Evolutionary conservation across 1,140 invertebrate genomes (phyloP), one percentile per base, ranked within the genome.

Genomic region (Propsilocerus akamusi): DNA sequence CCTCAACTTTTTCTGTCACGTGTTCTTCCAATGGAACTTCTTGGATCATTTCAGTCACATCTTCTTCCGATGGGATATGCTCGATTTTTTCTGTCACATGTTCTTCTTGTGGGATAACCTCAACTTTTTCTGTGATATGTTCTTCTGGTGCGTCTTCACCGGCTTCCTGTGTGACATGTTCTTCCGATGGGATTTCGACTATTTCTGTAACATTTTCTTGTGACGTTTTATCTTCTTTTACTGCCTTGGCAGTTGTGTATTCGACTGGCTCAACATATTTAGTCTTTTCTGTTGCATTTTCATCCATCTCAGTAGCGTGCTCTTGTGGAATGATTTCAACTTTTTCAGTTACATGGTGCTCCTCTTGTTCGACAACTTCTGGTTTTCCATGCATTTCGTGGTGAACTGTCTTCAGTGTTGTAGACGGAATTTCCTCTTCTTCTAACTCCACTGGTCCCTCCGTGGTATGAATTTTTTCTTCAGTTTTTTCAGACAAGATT

Each of bases 161-260:
- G 11, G 30, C 52, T 46, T 6, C 51, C 49, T 58, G 53, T 24
- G 54, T 47, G 53, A 56, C 52, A 7, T 25, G 6, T 48, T 55
- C 54, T 20, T 50, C 25, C n/a, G 28, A 26, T 49, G 48, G 28
- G 23, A 7, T 53, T 12, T 49, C 55, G 26, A 51, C 52, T 17
- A 54, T 50, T 1, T 56, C 56, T 20, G 26, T 54, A 48, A 7
- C 20, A 11, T 14, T 50, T 56, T 57, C 5, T 41, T 14, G 53
- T 49, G 8, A 53, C 53, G 17, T 34, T 41, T 6, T 32, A 5
- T 50, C 25, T 10, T 34, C 34, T 26, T 51, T 37, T 25, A 26
- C 30, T 17, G 8, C 46, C 25, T 48, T 37, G 4, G 23, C 46
- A 25, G 46, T 24, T 2, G 34, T 41, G 28, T 30, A n/a, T 47